Base-by-base conservation (phyloP, 2,113 vertebrate species). In the Nettapus auritus region DNA sequence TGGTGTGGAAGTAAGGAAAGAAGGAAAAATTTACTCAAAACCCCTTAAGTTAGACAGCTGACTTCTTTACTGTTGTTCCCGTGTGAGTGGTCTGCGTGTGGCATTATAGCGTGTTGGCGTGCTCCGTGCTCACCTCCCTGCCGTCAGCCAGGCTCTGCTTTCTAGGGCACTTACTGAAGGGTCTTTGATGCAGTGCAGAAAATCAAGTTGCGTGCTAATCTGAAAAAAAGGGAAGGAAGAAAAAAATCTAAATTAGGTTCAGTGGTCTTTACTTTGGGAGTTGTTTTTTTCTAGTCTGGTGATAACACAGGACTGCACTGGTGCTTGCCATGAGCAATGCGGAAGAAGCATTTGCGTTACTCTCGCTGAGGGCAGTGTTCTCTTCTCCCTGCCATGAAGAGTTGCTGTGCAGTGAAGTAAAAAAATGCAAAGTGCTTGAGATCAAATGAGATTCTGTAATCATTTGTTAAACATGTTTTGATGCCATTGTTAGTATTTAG, bases 31-130 rank as follows among this genome's bases (percentile, higher is more conserved):
- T 23, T 70, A 13, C 40, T 81, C 29, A 6, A 23, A 86, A 66
- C 11, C 25, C 20, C 2, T 1, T 20, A 53, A 23, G 23, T 33
- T 84, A 16, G 10, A 14, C 16, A 38, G 56, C 46, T 89, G 56
- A 7, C 20, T 78, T 21, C 38, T 86, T 82, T 36, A 56, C 62
- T 74, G 29, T 11, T 60, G 25, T 34, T 84, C 21, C 68, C 2
- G 17, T 6, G 22, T 57, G 40, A 42, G 1, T 33, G 33, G 5
- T 55, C 70, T 23, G 55, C 53, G 62, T 12, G 4, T 33, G 16
- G 7, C 3, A 1, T 57, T 46, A 21, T 9, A 0, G 3, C 0
- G 0, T 44, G 18, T 63, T 84, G 7, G 1, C 13, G 7, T 23
- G n/a, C 8, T 11, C 50, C 1, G 0, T 33, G 25, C 22, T 11